Evolutionary conservation across 2,888 invertebrate genomes (phyloP).

Genomic region (Macaria notata): DNA sequence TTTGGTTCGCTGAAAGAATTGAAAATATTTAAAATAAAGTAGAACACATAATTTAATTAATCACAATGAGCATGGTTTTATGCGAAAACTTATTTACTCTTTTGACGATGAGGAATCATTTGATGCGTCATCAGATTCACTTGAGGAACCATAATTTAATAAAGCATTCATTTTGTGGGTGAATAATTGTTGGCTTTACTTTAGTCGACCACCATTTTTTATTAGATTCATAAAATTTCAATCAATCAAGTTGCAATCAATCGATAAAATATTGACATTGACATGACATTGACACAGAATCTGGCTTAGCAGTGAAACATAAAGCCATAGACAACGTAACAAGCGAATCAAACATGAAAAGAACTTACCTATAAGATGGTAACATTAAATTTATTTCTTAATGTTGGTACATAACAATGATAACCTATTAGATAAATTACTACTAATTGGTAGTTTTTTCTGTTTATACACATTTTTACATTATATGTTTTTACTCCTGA

Average conservation of each 20-base stretch:
- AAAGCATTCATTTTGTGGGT: constrained; percentile 82
- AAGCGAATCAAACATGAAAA: not conserved
- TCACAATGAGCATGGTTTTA: not conserved
- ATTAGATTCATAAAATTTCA: too few relatives aligned
- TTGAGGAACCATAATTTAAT: constrained; percentile 84
- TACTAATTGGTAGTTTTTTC: not conserved
- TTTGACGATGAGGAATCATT: constrained; percentile 53
- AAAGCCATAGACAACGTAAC: not conserved
- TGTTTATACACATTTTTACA: too few relatives aligned
- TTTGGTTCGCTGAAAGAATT: constrained; percentile 37
- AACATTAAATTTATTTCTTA: constrained; percentile 3
- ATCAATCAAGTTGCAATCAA: too few relatives aligned
- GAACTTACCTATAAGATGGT: not conserved
- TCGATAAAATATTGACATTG: not conserved
- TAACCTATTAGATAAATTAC: not conserved
- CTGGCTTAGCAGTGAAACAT: too few relatives aligned
- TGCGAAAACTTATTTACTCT: constrained; percentile 49
- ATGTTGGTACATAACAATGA: constrained; percentile 7
- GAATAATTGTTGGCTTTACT: too few relatives aligned
- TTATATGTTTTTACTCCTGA: too few relatives aligned
- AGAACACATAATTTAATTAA: not conserved
- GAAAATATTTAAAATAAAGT: not conserved
- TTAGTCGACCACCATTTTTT: too few relatives aligned
- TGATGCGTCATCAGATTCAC: constrained; percentile 72
- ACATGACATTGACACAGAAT: not conserved